phyloP scores from a whole-genome alignment of 37 sponge, comb jelly and placozoan genomes.

The Corticium candelabrum region DNA sequence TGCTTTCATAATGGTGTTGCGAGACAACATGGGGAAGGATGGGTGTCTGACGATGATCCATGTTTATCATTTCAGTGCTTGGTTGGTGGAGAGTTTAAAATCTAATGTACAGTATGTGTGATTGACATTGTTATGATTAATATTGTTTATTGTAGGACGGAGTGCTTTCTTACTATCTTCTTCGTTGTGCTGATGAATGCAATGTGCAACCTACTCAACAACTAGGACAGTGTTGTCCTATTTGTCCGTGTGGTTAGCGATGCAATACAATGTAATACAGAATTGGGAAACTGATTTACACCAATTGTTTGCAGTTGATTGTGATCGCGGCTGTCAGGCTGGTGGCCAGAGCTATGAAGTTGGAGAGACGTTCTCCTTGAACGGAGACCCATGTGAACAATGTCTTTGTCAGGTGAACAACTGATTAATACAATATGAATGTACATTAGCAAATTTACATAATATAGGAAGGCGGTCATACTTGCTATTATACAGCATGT shows the following conservation, averaged over 20 bases:
- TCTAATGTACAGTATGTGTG: background rate
- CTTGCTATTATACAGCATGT: no score
- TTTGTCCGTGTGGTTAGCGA: background rate
- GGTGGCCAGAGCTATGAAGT: background rate
- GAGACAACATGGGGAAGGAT: background rate
- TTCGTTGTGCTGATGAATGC: background rate
- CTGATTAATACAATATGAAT: background rate
- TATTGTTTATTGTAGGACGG: background rate
- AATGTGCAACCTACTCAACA: no score
- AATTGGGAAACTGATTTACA: no score
- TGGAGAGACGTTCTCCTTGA: background rate
- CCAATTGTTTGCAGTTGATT: background rate
- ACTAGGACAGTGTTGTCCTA: background rate
- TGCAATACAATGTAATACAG: background rate
- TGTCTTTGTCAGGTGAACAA: background rate
- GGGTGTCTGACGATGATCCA: background rate
- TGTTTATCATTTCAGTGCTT: background rate
- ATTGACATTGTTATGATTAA: background rate
- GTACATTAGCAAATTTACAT: no score
- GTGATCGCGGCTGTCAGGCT: background rate
- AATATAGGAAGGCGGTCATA: no score
- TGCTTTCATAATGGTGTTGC: background rate
- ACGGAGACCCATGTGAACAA: background rate
- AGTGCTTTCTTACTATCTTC: background rate
- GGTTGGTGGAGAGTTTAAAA: no score